phyloP scores from a whole-genome alignment of 2,888 invertebrate species.

The Acanthococcus lagerstroemiae region DNA sequence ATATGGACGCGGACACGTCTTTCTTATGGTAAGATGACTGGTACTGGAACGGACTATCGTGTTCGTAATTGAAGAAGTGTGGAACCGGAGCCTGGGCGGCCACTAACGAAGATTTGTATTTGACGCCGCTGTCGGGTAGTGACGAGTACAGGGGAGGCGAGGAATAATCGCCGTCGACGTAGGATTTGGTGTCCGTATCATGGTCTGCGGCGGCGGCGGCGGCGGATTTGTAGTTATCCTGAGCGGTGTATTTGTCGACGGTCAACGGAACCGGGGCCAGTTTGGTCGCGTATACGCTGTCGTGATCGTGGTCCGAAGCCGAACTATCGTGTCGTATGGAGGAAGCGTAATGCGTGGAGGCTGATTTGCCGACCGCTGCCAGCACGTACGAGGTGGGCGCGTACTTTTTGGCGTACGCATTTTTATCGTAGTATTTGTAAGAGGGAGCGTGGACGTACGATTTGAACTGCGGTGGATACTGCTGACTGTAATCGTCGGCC shows the following conservation, averaged over 20 bases:
- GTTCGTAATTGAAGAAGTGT: background rate
- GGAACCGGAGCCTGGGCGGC: background rate
- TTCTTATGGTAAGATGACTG: slow-evolving; percentile 12
- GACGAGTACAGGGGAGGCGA: background rate
- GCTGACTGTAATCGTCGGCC: background rate
- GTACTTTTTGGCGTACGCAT: slow-evolving; percentile 17
- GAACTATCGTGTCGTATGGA: slow-evolving; percentile 13
- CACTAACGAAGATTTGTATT: slow-evolving; percentile 16
- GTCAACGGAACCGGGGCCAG: slow-evolving; percentile 10
- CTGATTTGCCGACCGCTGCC: slow-evolving; percentile 14
- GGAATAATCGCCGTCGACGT: slow-evolving; percentile 10
- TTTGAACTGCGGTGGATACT: slow-evolving; percentile 7
- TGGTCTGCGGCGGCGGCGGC: background rate
- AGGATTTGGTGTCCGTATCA: slow-evolving; percentile 1
- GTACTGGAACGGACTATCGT: background rate
- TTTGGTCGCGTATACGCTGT: background rate
- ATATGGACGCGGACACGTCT: slow-evolving; percentile 16
- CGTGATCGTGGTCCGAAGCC: too few species aligned
- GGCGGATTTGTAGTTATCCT: slow-evolving; percentile 1
- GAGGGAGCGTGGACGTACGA: background rate
- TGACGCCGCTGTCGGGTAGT: background rate
- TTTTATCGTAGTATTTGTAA: slow-evolving; percentile 19
- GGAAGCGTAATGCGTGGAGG: slow-evolving; percentile 9
- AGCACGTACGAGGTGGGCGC: slow-evolving; percentile 15
- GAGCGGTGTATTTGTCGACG: slow-evolving; percentile 16